Base-by-base conservation (phyloP, 1,140 invertebrate genomes). In the Sarcophaga bullata region DNA sequence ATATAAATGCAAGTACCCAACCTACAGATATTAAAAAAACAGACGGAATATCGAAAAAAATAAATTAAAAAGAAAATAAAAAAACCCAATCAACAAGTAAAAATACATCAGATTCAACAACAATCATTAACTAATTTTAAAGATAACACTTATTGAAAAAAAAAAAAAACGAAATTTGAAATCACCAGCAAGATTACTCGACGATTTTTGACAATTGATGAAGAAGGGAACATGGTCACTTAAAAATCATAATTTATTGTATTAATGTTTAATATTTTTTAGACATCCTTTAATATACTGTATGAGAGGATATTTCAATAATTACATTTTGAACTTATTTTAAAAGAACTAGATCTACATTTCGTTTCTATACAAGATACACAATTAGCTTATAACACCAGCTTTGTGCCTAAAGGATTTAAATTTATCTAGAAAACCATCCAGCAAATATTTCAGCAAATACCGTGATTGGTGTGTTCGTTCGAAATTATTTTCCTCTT, bases 261-360 rank as follows among this genome's bases (percentile, higher is more conserved):
- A 37, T 13, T 37, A 13, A n/a, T n/a, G n/a, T n/a, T n/a, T n/a
- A n/a, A n/a, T n/a, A n/a, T n/a, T n/a, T n/a, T n/a, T n/a, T n/a
- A n/a, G n/a, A n/a, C n/a, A n/a, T n/a, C 72, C 6, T 13, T 73
- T 37, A 11, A 37, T 25, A 37, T 37, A 11, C 46, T 73, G 6
- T 46, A 73, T n/a, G n/a, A n/a, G 46, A 46, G 72, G 72, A 11
- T 73, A 37, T 37, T 37, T 73, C 13, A 73, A 73, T 25, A 73
- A 73, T 73, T 73, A 73, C 25, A 73, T 37, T 37, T 73, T 37
- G 19, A 73, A 73, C 37, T 73, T 37, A 37, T 73, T 37, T 37
- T 73, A 37, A 25, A 73, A 37, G 25, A 73, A 37, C 72, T 37
- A 13, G 6, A 13, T 37, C 72, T 25, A 13, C 72, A 73, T 1